phyloP scores from a whole-genome alignment of 2,797 vertebrate genomes.

The Rousettus madagascariensis region DNA sequence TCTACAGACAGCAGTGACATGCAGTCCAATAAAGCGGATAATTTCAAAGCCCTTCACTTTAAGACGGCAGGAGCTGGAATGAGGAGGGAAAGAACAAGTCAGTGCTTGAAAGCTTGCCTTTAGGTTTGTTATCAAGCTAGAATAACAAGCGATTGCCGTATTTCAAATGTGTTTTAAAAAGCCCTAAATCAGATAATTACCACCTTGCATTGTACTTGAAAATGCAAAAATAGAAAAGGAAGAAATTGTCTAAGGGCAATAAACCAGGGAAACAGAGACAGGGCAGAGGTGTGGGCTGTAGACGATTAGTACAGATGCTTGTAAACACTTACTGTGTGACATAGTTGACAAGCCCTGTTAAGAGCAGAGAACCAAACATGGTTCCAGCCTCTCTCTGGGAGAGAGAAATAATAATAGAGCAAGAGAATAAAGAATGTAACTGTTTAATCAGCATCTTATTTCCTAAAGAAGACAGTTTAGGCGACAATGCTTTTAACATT shows the following conservation, averaged over 20 bases:
- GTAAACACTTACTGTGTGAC: background rate
- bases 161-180: constrained; percentile 6
- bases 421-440: background rate
- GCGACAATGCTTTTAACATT: background rate
- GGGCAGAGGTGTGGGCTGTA: background rate
- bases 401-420: constrained; percentile 14
- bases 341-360: background rate
- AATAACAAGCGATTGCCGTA: background rate
- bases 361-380: background rate
- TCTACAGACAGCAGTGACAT: background rate
- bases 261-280: background rate
- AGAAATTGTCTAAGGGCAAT: constrained; percentile 9
- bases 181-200: background rate
- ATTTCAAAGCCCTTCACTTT: background rate
- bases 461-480: constrained; percentile 33
- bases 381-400: background rate
- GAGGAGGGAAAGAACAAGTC: background rate
- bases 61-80: background rate
- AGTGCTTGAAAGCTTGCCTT: background rate
- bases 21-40: background rate
- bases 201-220: constrained; percentile 44
- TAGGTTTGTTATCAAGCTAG: constrained; percentile 30
- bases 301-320: background rate
- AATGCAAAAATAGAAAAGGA: constrained; percentile 35
- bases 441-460: constrained; percentile 13